These are phyloP conservation scores for Drosophila azteca DNA, from an alignment of 1,140 invertebrate genomes.

Conservation along the genomic window DNA sequence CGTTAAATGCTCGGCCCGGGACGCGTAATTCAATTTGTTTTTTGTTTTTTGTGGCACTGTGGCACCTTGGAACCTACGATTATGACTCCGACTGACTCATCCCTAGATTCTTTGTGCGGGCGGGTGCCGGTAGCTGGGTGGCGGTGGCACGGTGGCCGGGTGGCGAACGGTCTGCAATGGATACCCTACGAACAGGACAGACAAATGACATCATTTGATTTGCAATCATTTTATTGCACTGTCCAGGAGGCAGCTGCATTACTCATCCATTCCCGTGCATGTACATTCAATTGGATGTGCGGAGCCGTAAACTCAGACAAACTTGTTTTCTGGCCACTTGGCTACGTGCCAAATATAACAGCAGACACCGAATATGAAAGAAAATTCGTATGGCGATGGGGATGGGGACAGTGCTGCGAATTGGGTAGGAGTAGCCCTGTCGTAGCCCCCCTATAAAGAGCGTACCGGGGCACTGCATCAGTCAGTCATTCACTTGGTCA, in stretches of 20 bases:
- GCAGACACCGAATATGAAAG: constrained; percentile 20
- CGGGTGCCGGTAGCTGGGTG: not conserved
- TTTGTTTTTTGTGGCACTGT: too few relatives aligned
- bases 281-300: not conserved
- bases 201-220: constrained; percentile 45
- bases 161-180: not conserved
- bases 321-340: constrained; percentile 39
- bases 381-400: not conserved
- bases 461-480: too few relatives aligned
- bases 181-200: constrained; percentile 24
- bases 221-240: constrained; percentile 14
- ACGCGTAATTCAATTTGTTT: constrained; percentile 38
- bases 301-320: constrained; percentile 21
- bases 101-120: not conserved
- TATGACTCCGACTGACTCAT: constrained; percentile 48
- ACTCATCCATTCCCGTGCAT: constrained; percentile 39
- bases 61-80: constrained; percentile 16
- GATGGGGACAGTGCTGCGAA: not conserved
- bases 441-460: too few relatives aligned
- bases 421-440: not conserved
- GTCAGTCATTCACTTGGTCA: too few relatives aligned
- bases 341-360: constrained; percentile 46
- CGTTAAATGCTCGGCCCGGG: constrained; percentile 14
- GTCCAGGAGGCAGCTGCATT: constrained; percentile 34
- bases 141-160: too few relatives aligned